Evolutionary conservation across 2,888 invertebrate genomes (phyloP).

Genomic region (Metallyticus violacea): DNA sequence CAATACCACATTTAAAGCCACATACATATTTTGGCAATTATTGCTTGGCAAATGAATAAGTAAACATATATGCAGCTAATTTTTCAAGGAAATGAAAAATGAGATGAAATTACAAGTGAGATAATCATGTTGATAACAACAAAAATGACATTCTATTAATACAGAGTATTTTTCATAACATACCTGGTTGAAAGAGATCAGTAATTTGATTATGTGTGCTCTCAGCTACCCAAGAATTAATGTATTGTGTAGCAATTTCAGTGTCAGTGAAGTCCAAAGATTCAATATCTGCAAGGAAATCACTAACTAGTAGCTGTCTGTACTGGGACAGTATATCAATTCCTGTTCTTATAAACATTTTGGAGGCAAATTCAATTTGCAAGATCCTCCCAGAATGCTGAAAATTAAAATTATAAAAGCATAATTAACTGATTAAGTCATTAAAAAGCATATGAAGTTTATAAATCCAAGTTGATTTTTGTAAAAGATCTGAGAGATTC

Average conservation of each 20-base stretch:
- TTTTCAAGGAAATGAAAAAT: too few relatives aligned
- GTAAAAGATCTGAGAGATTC: too few relatives aligned
- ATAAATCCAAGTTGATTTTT: too few relatives aligned
- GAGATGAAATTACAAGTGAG: too few relatives aligned
- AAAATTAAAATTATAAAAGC: background rate
- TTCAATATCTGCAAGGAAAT: background rate
- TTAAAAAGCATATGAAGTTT: too few relatives aligned
- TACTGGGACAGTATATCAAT: background rate
- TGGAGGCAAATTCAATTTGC: background rate
- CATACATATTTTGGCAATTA: too few relatives aligned
- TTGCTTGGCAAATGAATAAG: too few relatives aligned
- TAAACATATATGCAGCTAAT: too few relatives aligned
- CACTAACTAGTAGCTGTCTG: background rate
- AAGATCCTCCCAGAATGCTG: background rate
- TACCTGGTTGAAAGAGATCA: background rate
- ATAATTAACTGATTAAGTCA: background rate
- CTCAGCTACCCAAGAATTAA: background rate
- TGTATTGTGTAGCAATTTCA: background rate
- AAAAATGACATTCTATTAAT: too few relatives aligned
- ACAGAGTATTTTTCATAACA: background rate
- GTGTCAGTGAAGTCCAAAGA: background rate
- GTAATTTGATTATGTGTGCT: background rate
- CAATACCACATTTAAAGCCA: too few relatives aligned
- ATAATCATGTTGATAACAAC: too few relatives aligned
- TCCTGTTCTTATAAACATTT: background rate